phyloP scores from a whole-genome alignment of 2,797 vertebrate species.

The Avahi laniger region DNA sequence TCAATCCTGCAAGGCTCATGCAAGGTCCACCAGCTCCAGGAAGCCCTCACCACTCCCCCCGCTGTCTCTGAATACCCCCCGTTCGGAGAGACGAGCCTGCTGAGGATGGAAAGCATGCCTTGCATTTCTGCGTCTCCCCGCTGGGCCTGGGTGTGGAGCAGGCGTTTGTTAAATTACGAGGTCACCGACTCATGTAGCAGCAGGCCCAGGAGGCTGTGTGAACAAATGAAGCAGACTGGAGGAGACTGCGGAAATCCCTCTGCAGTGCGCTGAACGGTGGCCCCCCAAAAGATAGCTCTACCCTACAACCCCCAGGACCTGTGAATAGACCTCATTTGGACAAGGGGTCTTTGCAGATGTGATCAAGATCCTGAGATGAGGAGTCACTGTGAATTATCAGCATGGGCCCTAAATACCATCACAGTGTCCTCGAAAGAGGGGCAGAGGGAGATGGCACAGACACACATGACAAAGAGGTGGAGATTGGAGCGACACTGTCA shows the following conservation, averaged over 20 bases:
- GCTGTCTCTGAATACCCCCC: not conserved
- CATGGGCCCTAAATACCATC: not conserved
- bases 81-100: not conserved
- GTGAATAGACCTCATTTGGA: not conserved
- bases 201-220: not conserved
- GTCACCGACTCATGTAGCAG: not conserved
- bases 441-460: not conserved
- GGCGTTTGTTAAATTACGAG: not conserved
- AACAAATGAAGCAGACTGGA: not conserved
- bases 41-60: not conserved
- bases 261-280: too few species aligned
- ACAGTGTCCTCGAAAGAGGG: not conserved
- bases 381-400: not conserved
- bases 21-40: not conserved
- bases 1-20: not conserved
- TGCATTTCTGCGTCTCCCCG: not conserved
- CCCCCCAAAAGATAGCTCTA: not conserved
- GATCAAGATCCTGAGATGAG: not conserved
- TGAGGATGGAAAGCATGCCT: not conserved
- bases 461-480: too few species aligned
- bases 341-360: not conserved
- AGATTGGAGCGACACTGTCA: fast-evolving
- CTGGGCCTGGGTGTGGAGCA: not conserved
- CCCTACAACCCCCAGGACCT: not conserved
- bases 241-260: not conserved